These are phyloP conservation scores for Chelonoidis abingdonii DNA, from an alignment of 2,113 vertebrate genomes.

Conservation along the genomic window DNA sequence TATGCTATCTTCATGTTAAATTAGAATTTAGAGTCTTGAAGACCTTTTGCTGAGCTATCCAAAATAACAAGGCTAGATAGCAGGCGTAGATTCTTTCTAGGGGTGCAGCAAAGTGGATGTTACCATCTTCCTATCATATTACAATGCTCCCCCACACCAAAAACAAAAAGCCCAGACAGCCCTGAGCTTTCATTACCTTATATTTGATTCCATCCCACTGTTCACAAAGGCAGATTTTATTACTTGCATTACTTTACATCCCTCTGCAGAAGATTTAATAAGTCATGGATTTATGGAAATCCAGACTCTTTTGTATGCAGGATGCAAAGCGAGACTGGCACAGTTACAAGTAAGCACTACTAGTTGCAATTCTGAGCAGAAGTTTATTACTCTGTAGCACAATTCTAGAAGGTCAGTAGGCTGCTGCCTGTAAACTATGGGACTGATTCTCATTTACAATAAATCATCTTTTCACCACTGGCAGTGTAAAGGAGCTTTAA, in stretches of 20 bases:
- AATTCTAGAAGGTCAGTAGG: not conserved
- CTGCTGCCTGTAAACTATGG: not conserved
- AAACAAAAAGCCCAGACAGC: not conserved
- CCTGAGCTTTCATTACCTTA: not conserved
- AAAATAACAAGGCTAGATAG: not conserved
- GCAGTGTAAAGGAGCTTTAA: not conserved
- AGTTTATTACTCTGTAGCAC: not conserved
- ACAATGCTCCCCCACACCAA: not conserved
- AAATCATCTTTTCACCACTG: not conserved
- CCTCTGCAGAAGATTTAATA: not conserved
- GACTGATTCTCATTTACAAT: not conserved
- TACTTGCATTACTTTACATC: not conserved
- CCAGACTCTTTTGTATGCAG: not conserved
- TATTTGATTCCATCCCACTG: not conserved
- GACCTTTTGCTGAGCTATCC: not conserved
- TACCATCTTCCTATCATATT: not conserved
- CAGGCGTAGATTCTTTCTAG: accelerated
- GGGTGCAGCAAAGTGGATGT: accelerated
- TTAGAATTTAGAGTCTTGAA: not conserved
- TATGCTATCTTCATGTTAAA: not conserved
- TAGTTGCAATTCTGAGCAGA: not conserved
- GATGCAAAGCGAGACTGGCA: not conserved
- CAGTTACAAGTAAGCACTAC: not conserved
- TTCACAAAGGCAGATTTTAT: not conserved
- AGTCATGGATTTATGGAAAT: not conserved